Conservation (phyloP, 2,113 vertebrate genomes). For the Ptyas mucosa region DNA sequence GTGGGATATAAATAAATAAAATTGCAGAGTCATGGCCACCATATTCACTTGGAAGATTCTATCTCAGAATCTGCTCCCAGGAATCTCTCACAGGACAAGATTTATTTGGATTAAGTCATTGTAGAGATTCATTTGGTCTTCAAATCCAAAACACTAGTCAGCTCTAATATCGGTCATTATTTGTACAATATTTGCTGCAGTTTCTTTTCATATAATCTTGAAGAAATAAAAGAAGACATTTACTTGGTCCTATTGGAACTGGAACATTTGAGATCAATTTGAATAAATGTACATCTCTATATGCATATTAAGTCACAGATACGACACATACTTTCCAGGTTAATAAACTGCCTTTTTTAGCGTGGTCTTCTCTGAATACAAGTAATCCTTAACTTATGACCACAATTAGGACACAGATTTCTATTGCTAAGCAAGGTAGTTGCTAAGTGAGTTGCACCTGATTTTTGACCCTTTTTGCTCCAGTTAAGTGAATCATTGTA, state of each 20-base stretch:
- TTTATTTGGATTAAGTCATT: not conserved
- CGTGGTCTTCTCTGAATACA: not conserved
- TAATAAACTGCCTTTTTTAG: not conserved
- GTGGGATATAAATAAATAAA: no score
- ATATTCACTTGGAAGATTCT: not conserved
- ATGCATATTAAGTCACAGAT: not conserved
- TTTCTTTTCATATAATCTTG: not conserved
- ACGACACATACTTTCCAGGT: not conserved
- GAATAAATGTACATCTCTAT: not conserved
- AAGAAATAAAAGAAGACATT: not conserved
- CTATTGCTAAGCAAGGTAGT: no score
- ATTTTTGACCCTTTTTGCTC: no score
- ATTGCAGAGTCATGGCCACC: not conserved
- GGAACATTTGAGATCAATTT: not conserved
- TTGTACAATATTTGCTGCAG: not conserved
- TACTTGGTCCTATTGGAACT: not conserved
- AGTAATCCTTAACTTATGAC: no score
- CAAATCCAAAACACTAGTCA: not conserved
- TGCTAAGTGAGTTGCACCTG: no score
- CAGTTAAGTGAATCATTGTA: no score
- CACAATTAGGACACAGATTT: no score
- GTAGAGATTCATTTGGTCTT: not conserved
- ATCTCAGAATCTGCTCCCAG: not conserved
- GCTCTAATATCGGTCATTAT: not conserved
- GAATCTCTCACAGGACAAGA: not conserved